Evolutionary conservation across 30 jellyfish, hydroid and myxozoan genomes (phyloP).

Genomic region (Turritopsis dohrnii): DNA sequence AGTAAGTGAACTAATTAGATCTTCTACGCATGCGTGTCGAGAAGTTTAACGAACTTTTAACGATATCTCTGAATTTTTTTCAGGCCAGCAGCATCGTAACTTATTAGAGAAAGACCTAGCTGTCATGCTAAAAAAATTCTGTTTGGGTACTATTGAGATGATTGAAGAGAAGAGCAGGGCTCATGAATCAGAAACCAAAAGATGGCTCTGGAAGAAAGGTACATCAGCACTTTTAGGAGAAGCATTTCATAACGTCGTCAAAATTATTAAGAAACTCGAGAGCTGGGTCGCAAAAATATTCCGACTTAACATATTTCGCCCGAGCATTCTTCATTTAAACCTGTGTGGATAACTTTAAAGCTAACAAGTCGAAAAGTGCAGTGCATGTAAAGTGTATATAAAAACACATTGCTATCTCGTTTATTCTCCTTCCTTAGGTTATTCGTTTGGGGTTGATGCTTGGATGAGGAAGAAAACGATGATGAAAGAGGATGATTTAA

Average conservation of each 20-base stretch:
- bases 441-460: slow-evolving; percentile 39
- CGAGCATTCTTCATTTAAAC: too few relatives aligned
- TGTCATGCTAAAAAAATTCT: slow-evolving; percentile 9
- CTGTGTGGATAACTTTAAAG: too few relatives aligned
- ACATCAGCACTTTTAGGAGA: not conserved
- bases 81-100: slow-evolving; percentile 22
- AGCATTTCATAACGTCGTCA: too few relatives aligned
- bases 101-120: slow-evolving; percentile 19
- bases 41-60: too few relatives aligned
- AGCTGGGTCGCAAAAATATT: too few relatives aligned
- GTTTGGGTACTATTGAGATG: not conserved
- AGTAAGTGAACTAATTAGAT: slow-evolving; percentile 16
- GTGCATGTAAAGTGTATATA: too few relatives aligned
- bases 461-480: slow-evolving; percentile 24
- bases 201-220: slow-evolving; percentile 36
- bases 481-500: slow-evolving; percentile 24
- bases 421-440: slow-evolving; percentile 13
- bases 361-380: too few relatives aligned
- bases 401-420: too few relatives aligned
- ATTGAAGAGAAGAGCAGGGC: slow-evolving; percentile 2
- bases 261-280: too few relatives aligned
- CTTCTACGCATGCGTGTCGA: too few relatives aligned
- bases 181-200: slow-evolving; percentile 26
- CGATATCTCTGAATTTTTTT: not conserved
- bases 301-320: too few relatives aligned